Evolutionary conservation across 2,888 invertebrate species (phyloP), one percentile per base, ranked within the genome.

Genomic region (Imbricaverruca yamaguchii): DNA sequence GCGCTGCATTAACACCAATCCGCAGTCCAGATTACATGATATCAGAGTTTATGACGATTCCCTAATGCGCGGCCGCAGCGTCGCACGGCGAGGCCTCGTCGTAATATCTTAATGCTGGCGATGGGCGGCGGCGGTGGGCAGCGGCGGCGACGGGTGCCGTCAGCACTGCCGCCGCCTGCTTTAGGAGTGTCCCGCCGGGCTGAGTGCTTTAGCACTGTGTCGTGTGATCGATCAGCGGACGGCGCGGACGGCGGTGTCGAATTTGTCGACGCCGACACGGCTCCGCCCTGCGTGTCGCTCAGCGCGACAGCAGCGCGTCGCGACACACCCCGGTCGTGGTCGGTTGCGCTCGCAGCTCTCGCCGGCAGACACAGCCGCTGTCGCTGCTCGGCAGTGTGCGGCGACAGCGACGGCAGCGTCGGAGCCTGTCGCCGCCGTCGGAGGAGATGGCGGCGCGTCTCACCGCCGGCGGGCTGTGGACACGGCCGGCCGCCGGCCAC

Each of bases 21-120:
- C 23, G 55, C 74, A 74, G 74, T 74, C 74, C 74, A 74, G 74
- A 74, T 74, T 74, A 74, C 74, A 74, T 74, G 74, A 74, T 74
- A 74, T 74, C 74, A 55, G 53, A 55, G 74, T 74, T 74, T 74
- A 74, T 74, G 74, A 74, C 74, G 74, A 74, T 55, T 74, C 74
- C 55, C 74, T 74, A 74, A 74, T 74, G 74, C 55, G 74, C 74
- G 74, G 74, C 74, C 53, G 74, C 53, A 18, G 74, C 53, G 55
- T 21, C 74, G 10, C 53, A 55, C 74, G 21, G 74, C 74, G 21
- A 23, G 55, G 55, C 74, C 15, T 53, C 53, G 18, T 15, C 21
- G 53, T 74, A 74, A 74, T 74, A 74, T 74, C 74, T 74, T 74
- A 74, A 74, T 74, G 74, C 74, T 39, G 25, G 39, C 3, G 69